These are phyloP conservation scores for Criorhina ranunculi DNA, from an alignment of 2,888 invertebrate genomes.

Conservation along the genomic window DNA sequence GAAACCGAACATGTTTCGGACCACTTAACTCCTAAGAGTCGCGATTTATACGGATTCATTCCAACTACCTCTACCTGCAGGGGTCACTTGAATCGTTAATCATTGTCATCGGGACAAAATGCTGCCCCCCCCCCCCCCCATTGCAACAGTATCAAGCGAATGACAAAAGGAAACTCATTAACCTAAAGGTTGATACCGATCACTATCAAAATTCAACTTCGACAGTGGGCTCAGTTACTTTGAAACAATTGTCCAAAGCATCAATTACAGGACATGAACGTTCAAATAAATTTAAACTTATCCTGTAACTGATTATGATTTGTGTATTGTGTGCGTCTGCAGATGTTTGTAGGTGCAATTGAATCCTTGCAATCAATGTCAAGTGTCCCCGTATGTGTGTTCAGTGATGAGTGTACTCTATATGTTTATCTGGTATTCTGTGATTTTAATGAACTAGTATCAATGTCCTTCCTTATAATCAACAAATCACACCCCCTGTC, in stretches of 20 bases:
- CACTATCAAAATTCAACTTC: not conserved
- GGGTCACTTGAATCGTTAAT: conserved; percentile 67
- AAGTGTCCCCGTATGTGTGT: not conserved
- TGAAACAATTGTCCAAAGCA: conserved; percentile 55
- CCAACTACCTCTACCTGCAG: conserved; percentile 40
- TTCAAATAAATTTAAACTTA: conserved; percentile 74
- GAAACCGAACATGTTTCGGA: conserved; percentile 67
- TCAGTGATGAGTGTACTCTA: conserved; percentile 23
- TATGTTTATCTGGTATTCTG: conserved; percentile 71
- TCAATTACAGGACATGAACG: conserved; percentile 69
- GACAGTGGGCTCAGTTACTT: not conserved
- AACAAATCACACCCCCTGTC: conserved; percentile 73
- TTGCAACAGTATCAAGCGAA: conserved; percentile 31
- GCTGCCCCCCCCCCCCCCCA: conserved; percentile 32
- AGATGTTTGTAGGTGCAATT: conserved; percentile 24
- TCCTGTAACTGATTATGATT: conserved; percentile 68
- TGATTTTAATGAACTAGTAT: conserved; percentile 76
- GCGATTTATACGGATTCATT: conserved; percentile 75
- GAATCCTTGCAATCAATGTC: conserved; percentile 35
- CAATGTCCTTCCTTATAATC: conserved; percentile 76
- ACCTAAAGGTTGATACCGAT: conserved; percentile 49
- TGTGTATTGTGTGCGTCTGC: conserved; percentile 25
- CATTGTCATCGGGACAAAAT: conserved; percentile 61
- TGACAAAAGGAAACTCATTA: conserved; percentile 73
- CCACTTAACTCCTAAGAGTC: conserved; percentile 55